Evolutionary conservation across 2,888 invertebrate genomes (phyloP).

Genomic region (Itoplectis maculator): DNA sequence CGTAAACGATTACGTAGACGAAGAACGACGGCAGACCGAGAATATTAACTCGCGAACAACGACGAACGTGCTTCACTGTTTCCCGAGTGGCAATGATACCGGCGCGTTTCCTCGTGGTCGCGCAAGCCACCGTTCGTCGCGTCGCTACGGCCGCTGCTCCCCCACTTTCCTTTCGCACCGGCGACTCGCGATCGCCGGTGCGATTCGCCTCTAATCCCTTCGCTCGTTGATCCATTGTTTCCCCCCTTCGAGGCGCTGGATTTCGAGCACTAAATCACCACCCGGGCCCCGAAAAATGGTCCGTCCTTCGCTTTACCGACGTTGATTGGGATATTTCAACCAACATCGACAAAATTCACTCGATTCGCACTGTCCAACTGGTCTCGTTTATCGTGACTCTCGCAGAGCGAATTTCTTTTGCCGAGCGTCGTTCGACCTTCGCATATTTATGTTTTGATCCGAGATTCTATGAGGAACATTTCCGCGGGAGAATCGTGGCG

Average conservation of each 20-base stretch:
- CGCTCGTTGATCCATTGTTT: slow-evolving; percentile 50
- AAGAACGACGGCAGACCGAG: slow-evolving; percentile 46
- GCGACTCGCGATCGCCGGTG: slow-evolving; percentile 52
- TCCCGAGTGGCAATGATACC: slow-evolving; percentile 70
- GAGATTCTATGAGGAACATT: too few relatives aligned
- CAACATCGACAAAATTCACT: too few relatives aligned
- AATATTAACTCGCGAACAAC: slow-evolving; percentile 41
- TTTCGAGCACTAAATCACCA: slow-evolving; percentile 11
- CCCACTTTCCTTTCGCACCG: slow-evolving; percentile 68
- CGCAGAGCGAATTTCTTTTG: too few relatives aligned
- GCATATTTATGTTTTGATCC: too few relatives aligned
- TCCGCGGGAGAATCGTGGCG: too few relatives aligned
- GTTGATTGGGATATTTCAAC: too few relatives aligned
- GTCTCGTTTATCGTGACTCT: too few relatives aligned
- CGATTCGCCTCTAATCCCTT: slow-evolving; percentile 58
- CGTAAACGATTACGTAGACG: slow-evolving; percentile 21
- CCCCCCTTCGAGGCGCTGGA: slow-evolving; percentile 1
- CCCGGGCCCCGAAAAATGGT: neutral
- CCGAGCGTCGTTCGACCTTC: too few relatives aligned
- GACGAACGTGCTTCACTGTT: slow-evolving; percentile 65
- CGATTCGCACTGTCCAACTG: too few relatives aligned
- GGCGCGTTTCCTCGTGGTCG: slow-evolving; percentile 68
- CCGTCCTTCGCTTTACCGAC: neutral
- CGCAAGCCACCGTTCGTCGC: slow-evolving; percentile 59
- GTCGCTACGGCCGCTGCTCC: slow-evolving; percentile 55